Evolutionary conservation across 2,888 invertebrate genomes (phyloP), one percentile per base, ranked within the genome.

Genomic region (Hemaris fuciformis): DNA sequence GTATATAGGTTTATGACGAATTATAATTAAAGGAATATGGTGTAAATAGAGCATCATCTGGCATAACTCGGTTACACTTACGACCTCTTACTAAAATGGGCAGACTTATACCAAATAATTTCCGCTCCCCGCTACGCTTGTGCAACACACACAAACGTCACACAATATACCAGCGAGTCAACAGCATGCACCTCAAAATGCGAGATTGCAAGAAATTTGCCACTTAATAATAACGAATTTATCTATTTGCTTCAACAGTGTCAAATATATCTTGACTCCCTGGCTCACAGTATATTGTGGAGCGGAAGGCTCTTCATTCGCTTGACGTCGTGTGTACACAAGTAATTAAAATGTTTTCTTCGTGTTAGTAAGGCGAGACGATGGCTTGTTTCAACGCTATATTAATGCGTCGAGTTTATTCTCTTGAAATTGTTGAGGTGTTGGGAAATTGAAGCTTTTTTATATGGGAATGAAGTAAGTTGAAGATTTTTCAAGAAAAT

Each of bases 191-290:
- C 22, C 45, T 60, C 43, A 61, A 45, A 53, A 53, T 18, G 20
- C 43, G 31, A 57, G 61, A 34, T 46, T 46, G 62, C 62, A 61
- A 57, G 61, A 62, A 65, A 65, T 66, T 62, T 61, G 46, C 65
- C 64, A 61, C 62, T 64, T 68, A 70, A 68, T 70, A 68, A 63
- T 64, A 64, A 68, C 65, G 67, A 67, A 67, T 66, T 66, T 68
- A 34, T 34, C 48, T 60, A 20, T 48, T 46, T 59, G 31, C 18
- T 53, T 53, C 27, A 18, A 42, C 42, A 7, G 20, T 20, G 18
- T 43, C 53, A 31, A 31, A 31, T 15, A 27, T 15, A 31, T 15
- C 31, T 18, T 53, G 18, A 27, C 8, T 5, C 31, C 8, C 10
- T 10, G 18, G 27, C 15, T 15, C 18, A 8, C 8, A 18, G 27